Base-by-base conservation (phyloP, 2,113 vertebrate species). In the Ptilonorhynchus violaceus region DNA sequence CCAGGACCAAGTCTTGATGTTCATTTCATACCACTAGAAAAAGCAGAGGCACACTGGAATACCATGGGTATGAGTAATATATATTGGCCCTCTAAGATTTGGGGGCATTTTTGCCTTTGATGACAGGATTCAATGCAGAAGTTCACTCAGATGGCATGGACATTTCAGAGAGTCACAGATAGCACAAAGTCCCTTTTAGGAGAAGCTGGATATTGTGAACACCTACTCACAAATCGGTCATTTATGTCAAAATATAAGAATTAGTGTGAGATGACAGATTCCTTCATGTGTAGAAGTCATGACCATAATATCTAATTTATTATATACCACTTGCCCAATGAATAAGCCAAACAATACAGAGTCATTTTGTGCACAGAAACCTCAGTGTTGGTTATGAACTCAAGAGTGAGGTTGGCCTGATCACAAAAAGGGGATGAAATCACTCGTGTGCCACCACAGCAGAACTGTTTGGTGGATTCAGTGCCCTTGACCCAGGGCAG, bases 351-450 rank as follows among this genome's bases (percentile, higher is more conserved):
- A 33, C 6, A 35, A 49, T 4, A 42, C 27, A 18, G 18, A 46
- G 24, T 18, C 4, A 31, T 60, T 79, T 85, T 82, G 58, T 25
- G 19, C 23, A 4, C 8, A 41, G 44, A 56, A 59, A 55, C 14
- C 7, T 69, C 53, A 30, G 8, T 27, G 23, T 5, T 46, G 59
- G 12, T 39, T 12, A 2, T 27, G 46, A 89, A 60, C 33, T 82
- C 56, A 67, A 19, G 42, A 74, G 33, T 4, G 1, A 75, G 17
- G 37, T 18, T 31, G 44, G 33, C 13, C 37, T 77, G 31, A 52
- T n/a, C 0, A 0, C 13, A 42, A 46, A 42, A 63, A 70, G 12
- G 3, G 13, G 21, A 9, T 59, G n/a, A 91, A 49, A 53, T 60
- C 33, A 25, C 10, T 30, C 52, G 24, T 23, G 9, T 41, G 14